Conservation (phyloP, 2,113 vertebrate species). For the Tychaedon coryphoeus region DNA sequence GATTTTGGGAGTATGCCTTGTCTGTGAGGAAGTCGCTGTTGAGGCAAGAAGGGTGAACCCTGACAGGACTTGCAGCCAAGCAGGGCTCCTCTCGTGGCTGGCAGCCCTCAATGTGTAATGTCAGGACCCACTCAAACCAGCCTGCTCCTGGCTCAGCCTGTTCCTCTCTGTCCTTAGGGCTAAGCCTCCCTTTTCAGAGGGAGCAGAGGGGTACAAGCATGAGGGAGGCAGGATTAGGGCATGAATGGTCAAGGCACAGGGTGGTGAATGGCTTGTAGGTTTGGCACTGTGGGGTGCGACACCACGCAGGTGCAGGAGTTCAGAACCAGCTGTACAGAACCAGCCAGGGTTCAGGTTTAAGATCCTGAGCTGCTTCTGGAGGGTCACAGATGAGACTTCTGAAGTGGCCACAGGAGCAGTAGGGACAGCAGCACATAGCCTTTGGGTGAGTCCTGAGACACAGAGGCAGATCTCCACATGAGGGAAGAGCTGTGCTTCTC, state of each 20-base stretch:
- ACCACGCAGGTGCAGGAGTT: not conserved
- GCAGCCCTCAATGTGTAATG: not conserved
- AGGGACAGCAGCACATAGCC: not conserved
- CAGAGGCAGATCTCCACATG: not conserved
- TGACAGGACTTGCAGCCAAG: not conserved
- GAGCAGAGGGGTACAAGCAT: fast-evolving
- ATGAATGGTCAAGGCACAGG: not conserved
- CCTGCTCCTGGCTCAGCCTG: not conserved
- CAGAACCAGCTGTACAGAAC: not conserved
- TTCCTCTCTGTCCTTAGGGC: not conserved
- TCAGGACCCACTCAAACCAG: no score
- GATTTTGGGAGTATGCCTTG: not conserved
- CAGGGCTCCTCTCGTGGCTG: not conserved
- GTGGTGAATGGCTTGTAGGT: fast-evolving
- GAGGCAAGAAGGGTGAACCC: not conserved
- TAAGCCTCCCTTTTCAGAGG: not conserved
- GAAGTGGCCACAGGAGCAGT: not conserved
- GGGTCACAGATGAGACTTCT: not conserved
- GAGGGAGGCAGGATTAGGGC: not conserved
- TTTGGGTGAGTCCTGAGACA: not conserved
- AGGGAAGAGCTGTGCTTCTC: not conserved
- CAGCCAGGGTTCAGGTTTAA: not conserved
- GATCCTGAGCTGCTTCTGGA: not conserved
- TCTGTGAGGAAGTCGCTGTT: fast-evolving
- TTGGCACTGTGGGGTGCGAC: not conserved